Conservation (phyloP, 2,797 vertebrate genomes). For the Anabas testudineus region DNA sequence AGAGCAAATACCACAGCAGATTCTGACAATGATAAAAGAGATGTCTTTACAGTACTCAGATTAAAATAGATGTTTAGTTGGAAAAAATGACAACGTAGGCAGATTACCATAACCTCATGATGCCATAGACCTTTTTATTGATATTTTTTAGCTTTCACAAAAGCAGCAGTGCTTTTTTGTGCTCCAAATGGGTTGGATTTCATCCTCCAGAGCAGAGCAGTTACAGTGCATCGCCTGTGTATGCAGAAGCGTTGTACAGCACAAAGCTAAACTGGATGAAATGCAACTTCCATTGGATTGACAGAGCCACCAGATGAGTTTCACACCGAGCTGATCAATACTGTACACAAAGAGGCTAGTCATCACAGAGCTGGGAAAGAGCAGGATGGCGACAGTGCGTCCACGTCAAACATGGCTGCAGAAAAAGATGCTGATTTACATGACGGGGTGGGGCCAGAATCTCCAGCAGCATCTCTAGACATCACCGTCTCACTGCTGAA, state of each 20-base stretch:
- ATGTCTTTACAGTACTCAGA: constrained; percentile 20
- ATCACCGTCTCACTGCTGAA: not conserved
- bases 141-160: constrained; percentile 65
- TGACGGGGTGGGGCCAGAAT: not conserved
- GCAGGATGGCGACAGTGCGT: not conserved
- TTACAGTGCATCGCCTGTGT: constrained; percentile 62
- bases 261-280: constrained; percentile 61
- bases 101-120: constrained; percentile 44
- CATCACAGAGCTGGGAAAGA: constrained; percentile 34
- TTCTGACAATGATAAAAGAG: not conserved
- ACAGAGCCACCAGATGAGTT: constrained; percentile 54
- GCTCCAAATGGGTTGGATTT: constrained; percentile 41
- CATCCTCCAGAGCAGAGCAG: constrained; percentile 57
- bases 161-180: constrained; percentile 68
- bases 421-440: not conserved
- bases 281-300: constrained; percentile 45
- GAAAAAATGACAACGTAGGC: constrained; percentile 18
- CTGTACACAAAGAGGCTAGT: constrained; percentile 54
- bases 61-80: not conserved
- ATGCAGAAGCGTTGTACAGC: constrained; percentile 79
- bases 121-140: constrained; percentile 68
- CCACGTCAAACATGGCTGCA: constrained; percentile 23
- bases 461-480: constrained; percentile 37
- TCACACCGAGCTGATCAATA: constrained; percentile 54
- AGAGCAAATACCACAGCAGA: constrained; percentile 28